Conservation (phyloP, 2,113 vertebrate species). For the Cacatua alba region DNA sequence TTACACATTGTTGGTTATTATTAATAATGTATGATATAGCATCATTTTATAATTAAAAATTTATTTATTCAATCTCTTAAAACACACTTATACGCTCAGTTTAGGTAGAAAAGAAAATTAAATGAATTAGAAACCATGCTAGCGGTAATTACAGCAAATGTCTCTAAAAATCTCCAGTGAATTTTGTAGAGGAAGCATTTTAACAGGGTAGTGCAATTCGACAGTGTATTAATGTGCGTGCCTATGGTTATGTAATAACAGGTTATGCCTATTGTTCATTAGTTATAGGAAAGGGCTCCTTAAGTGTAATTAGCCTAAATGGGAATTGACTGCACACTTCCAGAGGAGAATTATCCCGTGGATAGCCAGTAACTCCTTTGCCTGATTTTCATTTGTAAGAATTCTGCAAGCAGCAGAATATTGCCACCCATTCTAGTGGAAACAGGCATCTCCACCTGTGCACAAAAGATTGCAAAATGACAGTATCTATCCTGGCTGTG, state of each 20-base stretch:
- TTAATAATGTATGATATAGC: constrained; percentile 79
- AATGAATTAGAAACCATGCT: constrained; percentile 76
- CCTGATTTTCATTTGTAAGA: constrained; percentile 16
- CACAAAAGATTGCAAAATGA: constrained; percentile 2
- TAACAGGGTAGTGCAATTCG: constrained; percentile 30
- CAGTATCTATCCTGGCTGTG: neutral
- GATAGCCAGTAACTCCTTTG: constrained; percentile 22
- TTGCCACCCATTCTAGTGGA: neutral
- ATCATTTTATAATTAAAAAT: constrained; percentile 83
- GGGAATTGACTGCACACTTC: constrained; percentile 54
- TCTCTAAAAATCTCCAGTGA: constrained; percentile 74
- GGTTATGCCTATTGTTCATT: constrained; percentile 65
- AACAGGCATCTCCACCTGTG: neutral
- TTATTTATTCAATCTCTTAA: constrained; percentile 80
- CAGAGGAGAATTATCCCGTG: constrained; percentile 26
- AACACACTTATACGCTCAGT: constrained; percentile 71
- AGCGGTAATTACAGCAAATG: constrained; percentile 76
- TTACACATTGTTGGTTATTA: constrained; percentile 77
- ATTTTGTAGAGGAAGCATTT: constrained; percentile 71
- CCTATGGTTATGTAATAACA: constrained; percentile 58
- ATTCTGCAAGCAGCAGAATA: constrained; percentile 27
- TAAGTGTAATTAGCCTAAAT: constrained; percentile 61
- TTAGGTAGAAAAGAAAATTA: constrained; percentile 76
- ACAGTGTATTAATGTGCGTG: constrained; percentile 33
- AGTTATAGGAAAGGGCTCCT: constrained; percentile 57